Conservation (phyloP, 2,797 vertebrate genomes). For the Gymnocypris eckloni region DNA sequence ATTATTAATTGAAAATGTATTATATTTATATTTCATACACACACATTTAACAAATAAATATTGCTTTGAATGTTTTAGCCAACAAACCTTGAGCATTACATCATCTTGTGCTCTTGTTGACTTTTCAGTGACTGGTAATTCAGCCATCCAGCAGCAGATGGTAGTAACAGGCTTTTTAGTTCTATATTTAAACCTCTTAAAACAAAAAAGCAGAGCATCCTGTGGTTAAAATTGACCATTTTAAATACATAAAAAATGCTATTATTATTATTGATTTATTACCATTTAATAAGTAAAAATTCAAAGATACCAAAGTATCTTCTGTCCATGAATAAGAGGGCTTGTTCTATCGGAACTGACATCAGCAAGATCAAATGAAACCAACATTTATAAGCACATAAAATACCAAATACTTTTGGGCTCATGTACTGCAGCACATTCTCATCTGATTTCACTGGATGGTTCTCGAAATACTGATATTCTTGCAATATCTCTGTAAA, state of each 20-base stretch:
- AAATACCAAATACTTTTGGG: not conserved
- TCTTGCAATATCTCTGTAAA: constrained; percentile 43
- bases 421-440: constrained; percentile 9
- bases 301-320: not conserved
- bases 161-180: constrained; percentile 17
- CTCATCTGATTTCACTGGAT: constrained; percentile 1
- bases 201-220: not conserved
- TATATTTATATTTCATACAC: not conserved
- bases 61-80: not conserved
- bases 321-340: not conserved
- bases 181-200: not conserved
- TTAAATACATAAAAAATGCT: not conserved
- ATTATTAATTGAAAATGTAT: not conserved
- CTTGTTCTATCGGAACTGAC: not conserved
- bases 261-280: not conserved
- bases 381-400: not conserved
- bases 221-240: not conserved
- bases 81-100: not conserved
- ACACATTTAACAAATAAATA: not conserved
- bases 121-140: not conserved
- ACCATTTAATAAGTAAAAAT: not conserved
- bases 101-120: not conserved
- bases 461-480: constrained; percentile 10
- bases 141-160: constrained; percentile 25
- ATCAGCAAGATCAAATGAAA: not conserved